phyloP scores from a whole-genome alignment of 2,888 invertebrate species.

The Candidula unifasciata region DNA sequence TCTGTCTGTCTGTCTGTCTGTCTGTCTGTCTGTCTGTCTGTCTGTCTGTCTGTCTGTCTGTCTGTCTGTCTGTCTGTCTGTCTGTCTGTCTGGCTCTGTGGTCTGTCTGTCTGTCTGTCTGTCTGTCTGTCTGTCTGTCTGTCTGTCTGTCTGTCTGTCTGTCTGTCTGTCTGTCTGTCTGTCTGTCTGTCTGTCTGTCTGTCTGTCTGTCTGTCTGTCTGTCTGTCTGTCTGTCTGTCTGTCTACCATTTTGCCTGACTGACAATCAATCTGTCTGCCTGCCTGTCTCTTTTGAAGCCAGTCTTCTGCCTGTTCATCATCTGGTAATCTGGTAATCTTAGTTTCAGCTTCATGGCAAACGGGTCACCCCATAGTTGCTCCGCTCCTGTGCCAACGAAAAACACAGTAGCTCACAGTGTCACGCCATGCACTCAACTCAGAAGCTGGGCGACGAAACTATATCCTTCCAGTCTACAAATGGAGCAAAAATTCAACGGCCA shows the following conservation, averaged over 20 bases:
- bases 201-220: not conserved
- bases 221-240: not conserved
- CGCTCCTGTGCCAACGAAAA: too few relatives aligned
- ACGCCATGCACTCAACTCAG: too few relatives aligned
- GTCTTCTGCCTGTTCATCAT: not conserved
- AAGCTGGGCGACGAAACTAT: too few relatives aligned
- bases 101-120: not conserved
- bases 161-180: not conserved
- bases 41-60: not conserved
- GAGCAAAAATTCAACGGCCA: too few relatives aligned
- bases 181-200: not conserved
- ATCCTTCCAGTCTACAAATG: too few relatives aligned
- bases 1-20: slow-evolving; percentile 13
- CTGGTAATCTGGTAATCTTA: not conserved
- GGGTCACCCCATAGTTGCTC: too few relatives aligned
- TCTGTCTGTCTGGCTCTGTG: not conserved
- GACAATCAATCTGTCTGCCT: too few relatives aligned
- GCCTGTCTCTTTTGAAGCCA: not conserved
- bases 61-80: not conserved
- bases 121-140: not conserved
- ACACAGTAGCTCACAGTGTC: too few relatives aligned
- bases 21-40: slow-evolving; percentile 8
- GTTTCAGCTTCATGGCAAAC: too few relatives aligned
- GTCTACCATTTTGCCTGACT: too few relatives aligned
- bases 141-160: not conserved